phyloP scores from a whole-genome alignment of 2,888 invertebrate genomes.

The Melieria crassipennis region DNA sequence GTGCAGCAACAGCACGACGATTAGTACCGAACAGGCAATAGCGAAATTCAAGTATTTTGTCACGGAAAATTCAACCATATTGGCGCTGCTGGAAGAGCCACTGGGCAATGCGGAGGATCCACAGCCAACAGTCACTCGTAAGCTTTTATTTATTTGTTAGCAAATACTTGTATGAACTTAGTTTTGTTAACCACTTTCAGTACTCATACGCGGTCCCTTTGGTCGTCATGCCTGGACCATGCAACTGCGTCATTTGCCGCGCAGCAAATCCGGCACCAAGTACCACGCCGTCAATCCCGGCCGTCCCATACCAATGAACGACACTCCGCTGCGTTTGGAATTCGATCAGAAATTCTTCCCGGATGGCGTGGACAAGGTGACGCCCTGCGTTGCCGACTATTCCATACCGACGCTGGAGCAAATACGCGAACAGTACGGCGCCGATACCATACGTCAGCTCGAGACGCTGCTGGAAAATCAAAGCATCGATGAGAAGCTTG shows the following conservation, averaged over 20 bases:
- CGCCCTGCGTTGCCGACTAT: conserved; percentile 86
- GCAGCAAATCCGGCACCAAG: conserved; percentile 79
- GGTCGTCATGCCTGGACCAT: conserved; percentile 96
- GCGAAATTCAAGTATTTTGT: conserved; percentile 88
- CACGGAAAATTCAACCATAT: conserved; percentile 87
- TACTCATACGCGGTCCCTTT: conserved; percentile 91
- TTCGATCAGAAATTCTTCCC: conserved; percentile 81
- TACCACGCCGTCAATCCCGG: conserved; percentile 70
- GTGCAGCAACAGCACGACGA: conserved; percentile 45
- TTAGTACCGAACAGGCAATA: conserved; percentile 69
- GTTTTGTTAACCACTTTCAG: conserved; percentile 58
- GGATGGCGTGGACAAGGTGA: conserved; percentile 80
- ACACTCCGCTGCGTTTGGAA: conserved; percentile 72
- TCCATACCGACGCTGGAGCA: conserved; percentile 90
- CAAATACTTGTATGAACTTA: neutral
- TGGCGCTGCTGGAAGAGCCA: conserved; percentile 91
- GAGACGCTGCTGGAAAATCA: conserved; percentile 79
- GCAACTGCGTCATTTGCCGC: conserved; percentile 86
- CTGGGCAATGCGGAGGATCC: conserved; percentile 93
- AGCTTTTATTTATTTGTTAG: conserved; percentile 40
- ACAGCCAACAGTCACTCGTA: conserved; percentile 85
- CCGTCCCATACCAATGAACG: conserved; percentile 81
- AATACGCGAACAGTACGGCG: conserved; percentile 71
- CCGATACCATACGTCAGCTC: conserved; percentile 70
- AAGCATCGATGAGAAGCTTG: conserved; percentile 70